phyloP scores from a whole-genome alignment of 1,140 invertebrate genomes.

The Bombus pyrosoma region DNA sequence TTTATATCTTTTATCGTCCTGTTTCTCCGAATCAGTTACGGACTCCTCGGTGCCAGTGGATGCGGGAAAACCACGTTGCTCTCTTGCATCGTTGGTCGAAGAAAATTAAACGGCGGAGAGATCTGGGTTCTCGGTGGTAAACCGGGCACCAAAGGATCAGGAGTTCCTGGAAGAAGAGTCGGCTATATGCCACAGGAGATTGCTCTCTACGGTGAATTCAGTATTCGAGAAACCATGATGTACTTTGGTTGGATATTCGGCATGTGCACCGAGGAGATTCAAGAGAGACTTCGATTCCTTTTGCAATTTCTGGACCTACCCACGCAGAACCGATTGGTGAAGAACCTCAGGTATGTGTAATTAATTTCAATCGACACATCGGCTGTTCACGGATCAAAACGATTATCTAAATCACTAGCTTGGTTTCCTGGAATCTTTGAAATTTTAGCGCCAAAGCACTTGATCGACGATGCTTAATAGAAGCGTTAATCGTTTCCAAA shows the following conservation, averaged over 20 bases:
- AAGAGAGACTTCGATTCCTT: slow-evolving; percentile 92
- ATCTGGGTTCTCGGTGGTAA: slow-evolving; percentile 93
- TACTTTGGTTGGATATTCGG: slow-evolving; percentile 98
- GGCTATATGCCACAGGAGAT: slow-evolving; percentile 95
- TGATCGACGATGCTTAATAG: rapidly evolving
- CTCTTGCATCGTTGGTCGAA: slow-evolving; percentile 93
- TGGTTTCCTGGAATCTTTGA: not conserved
- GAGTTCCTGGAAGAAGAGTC: slow-evolving; percentile 93
- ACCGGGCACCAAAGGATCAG: slow-evolving; percentile 90
- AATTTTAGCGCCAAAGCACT: no score
- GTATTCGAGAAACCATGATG: slow-evolving; percentile 96
- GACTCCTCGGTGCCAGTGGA: slow-evolving; percentile 92
- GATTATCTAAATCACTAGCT: not conserved
- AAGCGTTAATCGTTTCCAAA: no score
- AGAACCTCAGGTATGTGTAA: slow-evolving; percentile 89
- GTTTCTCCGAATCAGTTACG: slow-evolving; percentile 86
- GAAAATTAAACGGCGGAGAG: slow-evolving; percentile 91
- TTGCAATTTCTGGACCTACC: slow-evolving; percentile 95
- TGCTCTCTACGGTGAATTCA: slow-evolving; percentile 96
- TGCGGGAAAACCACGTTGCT: slow-evolving; percentile 94
- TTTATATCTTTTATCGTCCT: not conserved
- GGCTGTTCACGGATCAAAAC: no score
- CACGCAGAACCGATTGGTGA: slow-evolving; percentile 91
- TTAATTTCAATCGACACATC: no score
- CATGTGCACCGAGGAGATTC: slow-evolving; percentile 91